Conservation (phyloP, 2,888 invertebrate species). For the Sericinus montela region DNA sequence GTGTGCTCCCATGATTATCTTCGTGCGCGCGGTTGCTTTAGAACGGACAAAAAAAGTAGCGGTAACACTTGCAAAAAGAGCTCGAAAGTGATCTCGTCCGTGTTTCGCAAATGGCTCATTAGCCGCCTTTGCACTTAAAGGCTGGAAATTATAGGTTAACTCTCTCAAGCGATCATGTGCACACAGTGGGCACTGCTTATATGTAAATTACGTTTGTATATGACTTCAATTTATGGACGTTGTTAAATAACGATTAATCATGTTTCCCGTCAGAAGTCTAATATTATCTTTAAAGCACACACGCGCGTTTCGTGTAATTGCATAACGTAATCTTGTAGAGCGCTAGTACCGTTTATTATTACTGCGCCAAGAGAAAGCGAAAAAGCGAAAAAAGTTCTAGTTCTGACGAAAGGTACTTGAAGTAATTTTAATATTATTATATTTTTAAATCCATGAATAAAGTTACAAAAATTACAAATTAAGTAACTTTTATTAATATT, state of each 20-base stretch:
- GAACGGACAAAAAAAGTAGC: constrained; percentile 34
- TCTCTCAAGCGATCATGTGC: neutral
- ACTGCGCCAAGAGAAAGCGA: neutral
- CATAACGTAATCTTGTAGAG: constrained; percentile 28
- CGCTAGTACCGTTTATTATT: neutral
- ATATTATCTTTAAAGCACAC: constrained; percentile 19
- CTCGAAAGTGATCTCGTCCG: constrained; percentile 29
- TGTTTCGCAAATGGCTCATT: constrained; percentile 29
- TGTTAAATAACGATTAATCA: constrained; percentile 24
- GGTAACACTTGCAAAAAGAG: constrained; percentile 28
- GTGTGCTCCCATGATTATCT: constrained; percentile 57
- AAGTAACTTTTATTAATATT: too few relatives aligned
- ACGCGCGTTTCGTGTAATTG: constrained; percentile 24
- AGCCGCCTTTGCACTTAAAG: constrained; percentile 17
- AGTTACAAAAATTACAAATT: too few relatives aligned
- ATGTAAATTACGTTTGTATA: neutral
- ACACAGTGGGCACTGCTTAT: neutral
- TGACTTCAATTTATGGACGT: constrained; percentile 19
- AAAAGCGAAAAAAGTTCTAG: neutral
- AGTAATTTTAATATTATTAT: too few relatives aligned
- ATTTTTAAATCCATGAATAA: too few relatives aligned
- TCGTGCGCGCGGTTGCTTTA: constrained; percentile 33
- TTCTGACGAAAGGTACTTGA: too few relatives aligned
- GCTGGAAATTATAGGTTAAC: constrained; percentile 13
- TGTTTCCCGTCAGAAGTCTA: constrained; percentile 19